Base-by-base conservation (phyloP, 2,797 vertebrate species). In the Acestrorhynchus altus region DNA sequence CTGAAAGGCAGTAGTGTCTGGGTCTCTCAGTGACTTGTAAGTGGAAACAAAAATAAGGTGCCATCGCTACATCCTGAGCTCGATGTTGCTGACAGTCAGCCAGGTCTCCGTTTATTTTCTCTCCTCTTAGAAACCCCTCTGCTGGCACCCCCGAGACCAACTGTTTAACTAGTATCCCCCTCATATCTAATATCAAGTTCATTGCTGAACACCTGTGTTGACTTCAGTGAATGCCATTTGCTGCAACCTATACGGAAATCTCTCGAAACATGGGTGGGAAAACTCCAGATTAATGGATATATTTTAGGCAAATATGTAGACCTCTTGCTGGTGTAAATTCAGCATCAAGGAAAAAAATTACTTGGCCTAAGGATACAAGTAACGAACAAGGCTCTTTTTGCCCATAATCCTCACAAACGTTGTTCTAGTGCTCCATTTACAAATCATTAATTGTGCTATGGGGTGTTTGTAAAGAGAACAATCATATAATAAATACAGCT, bases 31-130 rank as follows among this genome's bases (percentile, higher is more conserved):
- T 65, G 40, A 49, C 65, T 65, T 74, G 72, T 22, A 76, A 84
- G 85, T 90, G 87, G 91, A 91, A 93, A 92, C n/a, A 31, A 88
- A 92, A 90, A 90, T 84, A 88, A 85, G 89, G 85, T 83, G 87
- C 90, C 89, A 88, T 88, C 86, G 77, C 81, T 8, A 4, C 60
- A 76, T 78, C 76, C 83, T 82, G 71, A 79, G 59, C 49, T 4
- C 2, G 35, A 46, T 81, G 84, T 80, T 85, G 71, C 69, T 75
- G 78, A 88, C 69, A 81, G 68, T 76, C 74, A 6, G 83, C 82
- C 87, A 85, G 51, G 73, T 76, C 61, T 18, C 4, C 64, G 70
- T 89, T 87, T 87, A 86, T 89, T 90, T 90, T 86, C 84, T 84
- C 28, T 82, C 66, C 77, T 72, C 5, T 15, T 11, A 46, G 15